Base-by-base conservation (phyloP, 2,113 vertebrate genomes). In the Apteryx owenii region DNA sequence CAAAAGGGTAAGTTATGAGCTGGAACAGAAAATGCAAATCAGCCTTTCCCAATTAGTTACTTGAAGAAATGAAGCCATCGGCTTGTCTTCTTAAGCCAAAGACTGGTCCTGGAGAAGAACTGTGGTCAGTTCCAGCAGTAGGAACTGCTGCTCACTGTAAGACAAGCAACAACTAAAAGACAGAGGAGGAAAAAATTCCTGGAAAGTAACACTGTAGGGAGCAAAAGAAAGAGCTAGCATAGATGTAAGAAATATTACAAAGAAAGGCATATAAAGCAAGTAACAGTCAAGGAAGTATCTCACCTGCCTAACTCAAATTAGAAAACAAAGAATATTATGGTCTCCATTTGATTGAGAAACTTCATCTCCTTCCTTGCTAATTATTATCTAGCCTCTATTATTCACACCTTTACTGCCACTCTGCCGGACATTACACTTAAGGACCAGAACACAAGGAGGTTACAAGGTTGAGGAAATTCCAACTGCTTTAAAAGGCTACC, bases 291-390 rank as follows among this genome's bases (percentile, higher is more conserved):
- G 28, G 25, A 95, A 83, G 78, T 71, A 62, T 29, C 31, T 46
- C 50, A 79, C 2, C 6, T 3, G 28, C 73, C 15, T 75, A 68
- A 83, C 71, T 81, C 2, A 3, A 90, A 68, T n/a, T 23, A 81
- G 46, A 80, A 89, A 93, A 61, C 81, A 85, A 96, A 89, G 60
- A 89, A 64, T 5, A 7, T 62, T 89, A 56, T 91, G 36, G 91
- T 68, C 38, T 58, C 65, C 54, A 64, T 61, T 61, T 65, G 38
- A 79, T 44, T 62, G 40, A 70, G 81, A 91, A 94, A 91, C 40
- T 69, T 79, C 48, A 94, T 36, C 81, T 85, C 77, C 65, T 89
- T 61, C 48, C 54, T 64, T 42, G 50, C 44, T 85, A 96, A 91
- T 42, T 19, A 96, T 76, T 85, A 76, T 60, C 42, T 29, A 89